Evolutionary conservation across 2,797 vertebrate genomes (phyloP), one percentile per base, ranked within the genome.

Genomic region (Sciurus carolinensis): DNA sequence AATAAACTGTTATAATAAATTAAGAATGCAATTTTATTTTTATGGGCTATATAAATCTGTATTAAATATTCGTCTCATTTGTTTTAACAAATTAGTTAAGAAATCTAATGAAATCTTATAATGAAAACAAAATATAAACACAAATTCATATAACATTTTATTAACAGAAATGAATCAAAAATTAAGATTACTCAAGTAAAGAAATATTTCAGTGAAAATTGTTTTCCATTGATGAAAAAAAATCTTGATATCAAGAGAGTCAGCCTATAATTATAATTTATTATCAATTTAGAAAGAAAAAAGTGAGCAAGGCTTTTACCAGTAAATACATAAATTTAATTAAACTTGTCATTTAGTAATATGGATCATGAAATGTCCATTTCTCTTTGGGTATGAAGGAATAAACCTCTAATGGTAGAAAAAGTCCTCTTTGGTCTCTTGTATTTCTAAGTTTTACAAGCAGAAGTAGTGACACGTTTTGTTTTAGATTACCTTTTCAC

Each of bases 11-110:
- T 87, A 9, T 11, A 73, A 57, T 22, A 62, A 76, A 62, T 87
- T 69, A n/a, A 24, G 13, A 87, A 72, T 52, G 22, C 8, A 39
- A 76, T 18, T 89, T 77, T 30, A 88, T n/a, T 95, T 94, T 79
- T 62, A 88, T 30, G 39, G 10, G 30, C 12, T 9, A 39, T 10
- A 8, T 79, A 90, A 47, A 67, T 80, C 6, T 77, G 7, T 33
- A 66, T 76, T 62, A 83, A 73, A 75, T 33, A 59, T 42, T 52
- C 57, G 22, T 79, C 12, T 75, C 14, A 73, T 64, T 81, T 52
- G 59, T 76, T 82, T 76, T 81, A 85, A 69, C n/a, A 83, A 72
- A 50, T 82, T 86, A 82, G 26, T 47, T 72, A 71, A 52, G 36
- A 85, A 82, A 14, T 22, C 15, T 59, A 44, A 50, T 0, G 67